phyloP scores from a whole-genome alignment of 2,888 invertebrate species.

The Sericinus montela region DNA sequence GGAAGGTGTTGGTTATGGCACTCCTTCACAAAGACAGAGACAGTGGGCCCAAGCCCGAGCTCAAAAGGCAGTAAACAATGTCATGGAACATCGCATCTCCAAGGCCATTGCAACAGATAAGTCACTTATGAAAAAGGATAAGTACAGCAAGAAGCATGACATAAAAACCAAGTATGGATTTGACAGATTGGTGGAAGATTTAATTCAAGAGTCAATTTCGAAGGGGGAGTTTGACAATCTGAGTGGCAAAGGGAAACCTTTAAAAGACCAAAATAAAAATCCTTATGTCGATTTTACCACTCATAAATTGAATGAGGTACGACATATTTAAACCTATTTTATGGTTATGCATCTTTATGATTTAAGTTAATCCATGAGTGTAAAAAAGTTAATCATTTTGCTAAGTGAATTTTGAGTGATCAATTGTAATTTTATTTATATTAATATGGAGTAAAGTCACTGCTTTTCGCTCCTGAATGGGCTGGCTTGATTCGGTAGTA shows the following conservation, averaged over 20 bases:
- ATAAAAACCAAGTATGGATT: constrained; percentile 90
- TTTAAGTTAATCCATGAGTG: too few species aligned
- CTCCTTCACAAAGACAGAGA: constrained; percentile 87
- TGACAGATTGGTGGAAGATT: constrained; percentile 93
- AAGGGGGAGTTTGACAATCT: constrained; percentile 94
- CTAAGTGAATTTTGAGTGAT: too few species aligned
- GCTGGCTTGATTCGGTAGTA: too few species aligned
- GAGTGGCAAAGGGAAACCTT: constrained; percentile 89
- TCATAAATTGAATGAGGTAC: constrained; percentile 91
- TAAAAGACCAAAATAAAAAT: constrained; percentile 83
- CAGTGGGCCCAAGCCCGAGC: constrained; percentile 86
- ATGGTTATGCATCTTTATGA: too few species aligned
- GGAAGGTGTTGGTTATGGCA: constrained; percentile 89
- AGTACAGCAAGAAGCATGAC: constrained; percentile 81
- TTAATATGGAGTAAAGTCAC: too few species aligned
- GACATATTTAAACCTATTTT: too few species aligned
- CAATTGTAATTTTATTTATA: too few species aligned
- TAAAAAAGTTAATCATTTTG: too few species aligned
- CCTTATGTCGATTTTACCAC: constrained; percentile 94
- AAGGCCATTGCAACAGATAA: constrained; percentile 82
- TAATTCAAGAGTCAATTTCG: constrained; percentile 94
- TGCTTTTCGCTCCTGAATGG: too few species aligned
- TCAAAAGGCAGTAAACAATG: constrained; percentile 82
- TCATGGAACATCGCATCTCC: constrained; percentile 81
- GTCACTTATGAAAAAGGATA: constrained; percentile 82